Evolutionary conservation across 2,113 vertebrate species (phyloP).

Genomic region (Apistogramma diplotaenia): DNA sequence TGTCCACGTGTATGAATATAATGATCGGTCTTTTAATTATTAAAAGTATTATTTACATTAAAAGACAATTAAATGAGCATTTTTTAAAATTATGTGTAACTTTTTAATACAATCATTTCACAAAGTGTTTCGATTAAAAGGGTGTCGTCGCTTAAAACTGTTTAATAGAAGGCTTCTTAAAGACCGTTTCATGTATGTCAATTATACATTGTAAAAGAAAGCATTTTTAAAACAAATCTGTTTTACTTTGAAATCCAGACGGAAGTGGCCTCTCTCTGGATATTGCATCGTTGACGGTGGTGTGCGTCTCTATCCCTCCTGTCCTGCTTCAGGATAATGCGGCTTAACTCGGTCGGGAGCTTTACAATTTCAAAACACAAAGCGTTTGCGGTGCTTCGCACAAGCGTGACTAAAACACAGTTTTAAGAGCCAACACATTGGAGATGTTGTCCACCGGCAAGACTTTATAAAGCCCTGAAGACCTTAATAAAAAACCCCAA

Average conservation of each 20-base stretch:
- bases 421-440: background rate
- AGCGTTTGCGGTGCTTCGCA: background rate
- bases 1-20: background rate
- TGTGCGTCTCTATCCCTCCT: conserved; percentile 53
- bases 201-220: too few species aligned
- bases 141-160: background rate
- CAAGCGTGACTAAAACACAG: background rate
- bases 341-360: conserved; percentile 62
- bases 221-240: background rate
- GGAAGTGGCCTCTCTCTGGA: background rate
- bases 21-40: background rate
- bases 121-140: background rate
- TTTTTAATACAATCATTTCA: background rate
- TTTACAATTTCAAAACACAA: conserved; percentile 53
- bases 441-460: background rate
- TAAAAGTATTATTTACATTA: background rate
- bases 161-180: background rate
- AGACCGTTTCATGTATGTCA: background rate
- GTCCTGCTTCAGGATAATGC: conserved; percentile 71
- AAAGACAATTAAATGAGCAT: background rate
- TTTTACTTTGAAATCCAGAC: conserved; percentile 26
- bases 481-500: background rate
- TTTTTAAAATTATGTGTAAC: background rate
- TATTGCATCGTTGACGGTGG: background rate
- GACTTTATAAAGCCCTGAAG: background rate